A percentile compares a stretch with the other conserved stretches of the same genome.
These are phyloP conservation scores for Nothobranchius kuhntae DNA, from an alignment of 2,113 vertebrate genomes.

Conservation along the genomic window DNA sequence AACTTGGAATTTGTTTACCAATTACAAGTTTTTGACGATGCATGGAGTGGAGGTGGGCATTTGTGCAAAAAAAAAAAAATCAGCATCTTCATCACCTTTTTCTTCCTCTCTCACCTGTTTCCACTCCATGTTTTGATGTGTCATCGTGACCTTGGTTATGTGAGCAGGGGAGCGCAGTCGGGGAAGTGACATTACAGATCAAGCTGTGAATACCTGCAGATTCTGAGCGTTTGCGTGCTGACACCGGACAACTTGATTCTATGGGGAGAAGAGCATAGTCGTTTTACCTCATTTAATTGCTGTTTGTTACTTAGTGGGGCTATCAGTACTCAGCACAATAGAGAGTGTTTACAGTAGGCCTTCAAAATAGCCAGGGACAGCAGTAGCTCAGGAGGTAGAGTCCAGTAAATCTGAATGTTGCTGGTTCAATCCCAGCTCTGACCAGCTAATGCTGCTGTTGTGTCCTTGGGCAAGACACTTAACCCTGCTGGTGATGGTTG, in stretches of 20 bases:
- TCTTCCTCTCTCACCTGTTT: slow-evolving; percentile 20
- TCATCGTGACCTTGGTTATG: slow-evolving; percentile 57
- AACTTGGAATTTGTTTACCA: too few relatives aligned
- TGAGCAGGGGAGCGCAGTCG: slow-evolving; percentile 35
- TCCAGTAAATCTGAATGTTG: too few relatives aligned
- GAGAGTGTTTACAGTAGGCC: too few relatives aligned
- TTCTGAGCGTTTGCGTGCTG: slow-evolving; percentile 15
- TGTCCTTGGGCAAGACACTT: too few relatives aligned
- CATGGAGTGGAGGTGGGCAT: neutral
- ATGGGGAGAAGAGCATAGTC: too few relatives aligned
- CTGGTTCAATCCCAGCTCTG: too few relatives aligned
- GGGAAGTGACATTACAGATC: slow-evolving; percentile 43
- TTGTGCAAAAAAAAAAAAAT: slow-evolving; percentile 13
- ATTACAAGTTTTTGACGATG: slow-evolving; percentile 13
- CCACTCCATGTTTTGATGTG: slow-evolving; percentile 41
- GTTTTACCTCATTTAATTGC: neutral
- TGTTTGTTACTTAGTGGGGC: neutral
- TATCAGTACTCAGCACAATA: too few relatives aligned
- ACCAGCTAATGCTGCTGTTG: too few relatives aligned
- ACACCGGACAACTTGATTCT: neutral
- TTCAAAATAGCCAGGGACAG: neutral
- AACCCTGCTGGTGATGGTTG: too few relatives aligned
- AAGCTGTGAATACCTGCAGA: slow-evolving; percentile 34
- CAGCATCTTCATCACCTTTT: slow-evolving; percentile 22
- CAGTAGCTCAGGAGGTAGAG: too few relatives aligned